Conservation (phyloP, 1,140 invertebrate species). For the Vanessa atalanta region DNA sequence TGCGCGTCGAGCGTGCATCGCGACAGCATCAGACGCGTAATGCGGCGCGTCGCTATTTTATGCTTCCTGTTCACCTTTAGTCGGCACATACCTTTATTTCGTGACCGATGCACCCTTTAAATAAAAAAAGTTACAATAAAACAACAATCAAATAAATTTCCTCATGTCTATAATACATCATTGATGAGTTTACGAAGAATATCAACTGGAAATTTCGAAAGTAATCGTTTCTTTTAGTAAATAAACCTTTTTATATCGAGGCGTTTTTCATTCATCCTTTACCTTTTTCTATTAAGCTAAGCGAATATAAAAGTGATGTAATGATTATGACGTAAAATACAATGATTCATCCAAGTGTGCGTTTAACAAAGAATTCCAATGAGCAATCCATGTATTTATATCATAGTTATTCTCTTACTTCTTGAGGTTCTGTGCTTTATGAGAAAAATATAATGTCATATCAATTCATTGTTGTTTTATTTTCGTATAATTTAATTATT, state of each 20-base stretch:
- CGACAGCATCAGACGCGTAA: neutral
- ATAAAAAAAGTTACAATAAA: neutral
- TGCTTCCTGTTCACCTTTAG: slow-evolving; percentile 37
- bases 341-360: neutral
- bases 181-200: too few relatives aligned
- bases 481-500: neutral
- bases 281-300: neutral
- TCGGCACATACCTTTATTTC: slow-evolving; percentile 14
- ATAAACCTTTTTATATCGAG: neutral
- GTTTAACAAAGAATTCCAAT: neutral
- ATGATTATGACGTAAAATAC: neutral
- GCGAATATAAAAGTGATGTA: neutral
- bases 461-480: slow-evolving; percentile 1
- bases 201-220: too few relatives aligned
- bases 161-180: neutral
- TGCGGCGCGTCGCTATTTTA: slow-evolving; percentile 16
- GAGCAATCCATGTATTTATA: neutral
- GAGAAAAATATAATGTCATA: neutral
- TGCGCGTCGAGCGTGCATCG: slow-evolving; percentile 6
- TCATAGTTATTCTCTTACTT: neutral
- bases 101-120: slow-evolving; percentile 1
- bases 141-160: neutral
- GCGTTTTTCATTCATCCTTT: neutral
- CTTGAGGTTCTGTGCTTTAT: neutral
- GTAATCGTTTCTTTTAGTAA: neutral